phyloP scores from a whole-genome alignment of 1,140 invertebrate genomes.

The Aphaenogaster rudis region DNA sequence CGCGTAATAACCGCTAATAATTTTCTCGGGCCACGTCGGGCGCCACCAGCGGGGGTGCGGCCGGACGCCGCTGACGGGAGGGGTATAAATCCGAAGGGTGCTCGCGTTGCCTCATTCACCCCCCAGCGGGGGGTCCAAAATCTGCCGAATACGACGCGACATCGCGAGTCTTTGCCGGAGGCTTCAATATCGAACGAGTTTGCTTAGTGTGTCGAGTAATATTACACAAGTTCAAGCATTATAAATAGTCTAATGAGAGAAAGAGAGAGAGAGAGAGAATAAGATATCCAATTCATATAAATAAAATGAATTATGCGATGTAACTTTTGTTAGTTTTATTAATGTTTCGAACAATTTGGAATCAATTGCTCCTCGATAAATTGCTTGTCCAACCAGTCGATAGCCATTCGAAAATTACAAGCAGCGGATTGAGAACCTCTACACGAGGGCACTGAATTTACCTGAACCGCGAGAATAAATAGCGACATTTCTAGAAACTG shows the following conservation, averaged over 20 bases:
- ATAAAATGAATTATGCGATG: neutral
- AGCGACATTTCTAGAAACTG: constrained; percentile 42
- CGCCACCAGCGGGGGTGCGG: constrained; percentile 59
- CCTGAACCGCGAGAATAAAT: constrained; percentile 43
- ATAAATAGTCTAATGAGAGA: neutral
- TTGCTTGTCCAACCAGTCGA: too few relatives aligned
- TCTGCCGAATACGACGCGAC: constrained; percentile 16
- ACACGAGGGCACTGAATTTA: neutral
- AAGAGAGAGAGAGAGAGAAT: too few relatives aligned
- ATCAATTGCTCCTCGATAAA: neutral
- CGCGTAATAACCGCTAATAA: constrained; percentile 64
- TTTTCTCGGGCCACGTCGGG: constrained; percentile 52
- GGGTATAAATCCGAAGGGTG: constrained; percentile 55
- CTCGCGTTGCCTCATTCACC: constrained; percentile 58
- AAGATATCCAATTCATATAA: neutral
- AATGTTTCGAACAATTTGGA: neutral
- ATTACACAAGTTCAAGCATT: constrained; percentile 32
- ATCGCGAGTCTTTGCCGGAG: constrained; percentile 4
- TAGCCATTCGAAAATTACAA: neutral
- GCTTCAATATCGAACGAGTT: constrained; percentile 13
- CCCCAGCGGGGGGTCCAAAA: constrained; percentile 40
- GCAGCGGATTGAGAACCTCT: neutral
- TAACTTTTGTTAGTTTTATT: neutral
- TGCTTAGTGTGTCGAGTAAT: neutral
- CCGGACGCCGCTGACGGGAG: constrained; percentile 52